A percentile compares a stretch with the other conserved stretches of the same genome.
phyloP scores from a whole-genome alignment of 2,888 invertebrate genomes.

The Pyrrhia umbra region DNA sequence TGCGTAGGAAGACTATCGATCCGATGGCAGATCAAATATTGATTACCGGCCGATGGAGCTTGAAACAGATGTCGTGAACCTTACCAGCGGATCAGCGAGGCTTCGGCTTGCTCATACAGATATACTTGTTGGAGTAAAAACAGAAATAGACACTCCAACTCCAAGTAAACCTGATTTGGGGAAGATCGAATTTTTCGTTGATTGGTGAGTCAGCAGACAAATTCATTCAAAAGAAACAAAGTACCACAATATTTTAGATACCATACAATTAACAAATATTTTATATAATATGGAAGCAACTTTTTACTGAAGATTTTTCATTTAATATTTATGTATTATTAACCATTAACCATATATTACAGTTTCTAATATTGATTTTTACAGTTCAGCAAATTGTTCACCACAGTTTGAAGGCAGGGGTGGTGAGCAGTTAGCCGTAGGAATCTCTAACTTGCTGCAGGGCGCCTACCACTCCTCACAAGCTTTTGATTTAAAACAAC shows the following conservation, averaged over 20 bases:
- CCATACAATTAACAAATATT: no score
- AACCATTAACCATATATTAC: not conserved
- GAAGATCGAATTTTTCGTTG: conserved; percentile 98
- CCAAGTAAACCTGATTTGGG: conserved; percentile 94
- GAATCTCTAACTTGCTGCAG: conserved; percentile 94
- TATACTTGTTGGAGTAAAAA: conserved; percentile 97
- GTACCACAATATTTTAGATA: no score
- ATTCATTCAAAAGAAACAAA: no score
- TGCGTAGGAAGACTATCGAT: conserved; percentile 94
- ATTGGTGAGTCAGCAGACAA: conserved; percentile 95
- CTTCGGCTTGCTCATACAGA: conserved; percentile 97
- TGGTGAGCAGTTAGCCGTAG: conserved; percentile 96
- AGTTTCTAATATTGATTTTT: conserved; percentile 46
- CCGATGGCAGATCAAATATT: conserved; percentile 94
- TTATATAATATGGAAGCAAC: no score
- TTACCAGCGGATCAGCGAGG: conserved; percentile 96
- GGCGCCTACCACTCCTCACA: conserved; percentile 94
- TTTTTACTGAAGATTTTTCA: no score
- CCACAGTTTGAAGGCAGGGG: conserved; percentile 99
- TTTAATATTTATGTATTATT: no score
- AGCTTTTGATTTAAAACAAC: conserved; percentile 93
- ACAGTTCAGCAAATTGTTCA: conserved; percentile 98
- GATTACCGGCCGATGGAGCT: conserved; percentile 97
- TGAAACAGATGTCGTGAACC: conserved; percentile 95
- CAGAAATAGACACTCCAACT: conserved; percentile 95